Percentiles rank a stretch among this genome's conserved stretches.
These are phyloP conservation scores for Nettapus auritus DNA, from an alignment of 2,113 vertebrate species.

Conservation along the genomic window DNA sequence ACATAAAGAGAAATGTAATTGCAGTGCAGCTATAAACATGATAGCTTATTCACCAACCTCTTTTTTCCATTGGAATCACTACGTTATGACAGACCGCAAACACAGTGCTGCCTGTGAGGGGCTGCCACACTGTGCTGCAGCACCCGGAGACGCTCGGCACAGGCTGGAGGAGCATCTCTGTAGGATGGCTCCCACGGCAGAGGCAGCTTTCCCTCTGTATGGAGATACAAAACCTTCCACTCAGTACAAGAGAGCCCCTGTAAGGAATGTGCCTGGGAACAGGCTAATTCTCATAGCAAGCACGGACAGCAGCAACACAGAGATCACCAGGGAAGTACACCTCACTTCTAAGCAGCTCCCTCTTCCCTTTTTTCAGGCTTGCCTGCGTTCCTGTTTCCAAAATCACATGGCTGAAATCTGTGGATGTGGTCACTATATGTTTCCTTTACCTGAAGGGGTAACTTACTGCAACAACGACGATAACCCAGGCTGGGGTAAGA, in stretches of 20 bases:
- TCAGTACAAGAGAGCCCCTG: fast-evolving
- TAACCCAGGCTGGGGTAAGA: conserved; percentile 81
- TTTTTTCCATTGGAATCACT: fast-evolving
- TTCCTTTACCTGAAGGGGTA: conserved; percentile 70
- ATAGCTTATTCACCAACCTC: background rate
- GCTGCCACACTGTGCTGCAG: too few relatives aligned
- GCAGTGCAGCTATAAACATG: fast-evolving
- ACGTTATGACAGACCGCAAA: too few relatives aligned
- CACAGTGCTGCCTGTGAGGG: fast-evolving
- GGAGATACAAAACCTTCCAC: background rate
- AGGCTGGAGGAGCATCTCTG: background rate
- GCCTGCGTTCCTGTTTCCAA: conserved; percentile 84
- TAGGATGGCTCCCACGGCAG: background rate
- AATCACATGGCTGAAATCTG: conserved; percentile 73
- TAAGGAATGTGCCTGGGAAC: background rate
- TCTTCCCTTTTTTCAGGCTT: conserved; percentile 69
- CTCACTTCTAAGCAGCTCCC: background rate
- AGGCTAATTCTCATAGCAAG: fast-evolving
- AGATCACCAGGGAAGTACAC: background rate
- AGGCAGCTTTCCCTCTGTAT: background rate
- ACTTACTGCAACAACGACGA: conserved; percentile 77
- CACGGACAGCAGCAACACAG: fast-evolving
- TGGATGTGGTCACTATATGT: conserved; percentile 78
- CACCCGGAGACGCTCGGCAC: fast-evolving
- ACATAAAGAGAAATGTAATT: background rate